phyloP scores from a whole-genome alignment of 1,140 invertebrate genomes.

The Formica selysi region DNA sequence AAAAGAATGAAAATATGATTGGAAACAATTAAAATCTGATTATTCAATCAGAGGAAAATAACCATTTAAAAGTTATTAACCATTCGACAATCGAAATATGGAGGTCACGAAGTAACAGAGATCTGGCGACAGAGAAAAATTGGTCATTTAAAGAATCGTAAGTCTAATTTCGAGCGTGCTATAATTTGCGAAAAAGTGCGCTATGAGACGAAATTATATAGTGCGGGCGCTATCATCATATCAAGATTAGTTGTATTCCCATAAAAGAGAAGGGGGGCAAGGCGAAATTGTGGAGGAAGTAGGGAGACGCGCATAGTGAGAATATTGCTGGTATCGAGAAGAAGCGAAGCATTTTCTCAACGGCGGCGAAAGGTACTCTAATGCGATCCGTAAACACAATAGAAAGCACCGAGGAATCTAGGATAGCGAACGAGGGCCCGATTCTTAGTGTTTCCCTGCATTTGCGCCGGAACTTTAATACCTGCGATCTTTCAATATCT shows the following conservation, averaged over 20 bases:
- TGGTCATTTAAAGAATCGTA: background rate
- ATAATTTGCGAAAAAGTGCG: background rate
- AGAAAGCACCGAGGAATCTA: slow-evolving; percentile 82
- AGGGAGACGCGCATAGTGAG: background rate
- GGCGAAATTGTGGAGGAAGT: background rate
- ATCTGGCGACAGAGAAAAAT: background rate
- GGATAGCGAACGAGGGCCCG: slow-evolving; percentile 74
- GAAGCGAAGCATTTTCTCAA: slow-evolving; percentile 58
- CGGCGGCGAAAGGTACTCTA: slow-evolving; percentile 78
- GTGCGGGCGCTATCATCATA: background rate
- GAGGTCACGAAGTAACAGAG: background rate
- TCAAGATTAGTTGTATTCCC: background rate
- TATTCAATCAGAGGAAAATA: slow-evolving; percentile 4
- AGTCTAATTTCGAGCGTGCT: slow-evolving; percentile 7
- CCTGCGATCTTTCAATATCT: slow-evolving; percentile 65
- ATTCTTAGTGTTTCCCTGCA: background rate
- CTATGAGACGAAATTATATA: slow-evolving; percentile 3
- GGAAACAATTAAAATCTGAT: slow-evolving; percentile 22
- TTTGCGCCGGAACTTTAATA: slow-evolving; percentile 77
- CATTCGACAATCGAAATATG: background rate
- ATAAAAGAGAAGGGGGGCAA: too few species aligned
- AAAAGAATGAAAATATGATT: background rate
- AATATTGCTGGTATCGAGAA: background rate
- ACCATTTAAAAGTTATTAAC: background rate
- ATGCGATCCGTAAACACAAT: slow-evolving; percentile 82